These are phyloP conservation scores for Euglossa dilemma DNA, from an alignment of 1,140 invertebrate species.

Conservation along the genomic window DNA sequence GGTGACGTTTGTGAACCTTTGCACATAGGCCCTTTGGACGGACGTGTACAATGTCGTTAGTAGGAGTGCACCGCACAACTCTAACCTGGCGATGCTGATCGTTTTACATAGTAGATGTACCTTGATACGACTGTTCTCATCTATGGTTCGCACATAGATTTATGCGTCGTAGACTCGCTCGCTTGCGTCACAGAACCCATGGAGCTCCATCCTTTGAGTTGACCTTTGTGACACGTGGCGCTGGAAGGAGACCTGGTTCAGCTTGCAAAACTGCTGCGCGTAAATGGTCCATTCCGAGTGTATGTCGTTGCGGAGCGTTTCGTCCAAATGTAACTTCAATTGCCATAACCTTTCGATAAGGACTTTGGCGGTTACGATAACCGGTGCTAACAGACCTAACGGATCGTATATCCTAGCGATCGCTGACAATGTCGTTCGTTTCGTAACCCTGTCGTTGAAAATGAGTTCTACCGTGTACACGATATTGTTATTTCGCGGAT, in stretches of 20 bases:
- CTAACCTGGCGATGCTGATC: neutral
- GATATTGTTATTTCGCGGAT: neutral
- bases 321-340: neutral
- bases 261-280: neutral
- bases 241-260: neutral
- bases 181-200: constrained; percentile 36
- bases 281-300: neutral
- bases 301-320: neutral
- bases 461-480: neutral
- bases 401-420: constrained; percentile 22
- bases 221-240: neutral
- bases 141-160: neutral
- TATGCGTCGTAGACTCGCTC: neutral
- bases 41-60: neutral
- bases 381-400: neutral
- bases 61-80: neutral
- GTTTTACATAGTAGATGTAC: neutral
- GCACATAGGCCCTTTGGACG: no score
- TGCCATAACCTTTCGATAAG: constrained; percentile 16
- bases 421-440: constrained; percentile 11
- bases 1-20: no score
- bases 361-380: constrained; percentile 1
- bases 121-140: neutral
- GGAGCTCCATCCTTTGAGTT: neutral
- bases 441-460: neutral